These are phyloP conservation scores for Amia ocellicauda DNA, from an alignment of 2,113 vertebrate genomes.

Conservation along the genomic window DNA sequence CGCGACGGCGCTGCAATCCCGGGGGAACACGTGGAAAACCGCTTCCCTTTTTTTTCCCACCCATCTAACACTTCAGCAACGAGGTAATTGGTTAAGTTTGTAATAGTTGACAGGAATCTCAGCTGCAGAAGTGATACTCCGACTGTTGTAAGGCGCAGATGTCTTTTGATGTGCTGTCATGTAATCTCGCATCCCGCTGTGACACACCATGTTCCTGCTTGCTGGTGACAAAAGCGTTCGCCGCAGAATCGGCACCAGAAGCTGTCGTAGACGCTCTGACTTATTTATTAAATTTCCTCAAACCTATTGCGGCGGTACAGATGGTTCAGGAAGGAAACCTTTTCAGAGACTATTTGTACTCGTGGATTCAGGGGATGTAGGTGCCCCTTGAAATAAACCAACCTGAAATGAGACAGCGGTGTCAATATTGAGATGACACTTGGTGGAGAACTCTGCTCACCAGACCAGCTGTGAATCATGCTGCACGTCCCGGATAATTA, in stretches of 20 bases:
- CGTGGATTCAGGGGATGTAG: too few relatives aligned
- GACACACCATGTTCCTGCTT: conserved; percentile 1
- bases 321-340: too few relatives aligned
- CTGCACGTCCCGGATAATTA: too few relatives aligned
- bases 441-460: too few relatives aligned
- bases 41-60: too few relatives aligned
- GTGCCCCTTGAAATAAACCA: not conserved
- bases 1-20: conserved; percentile 63
- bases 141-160: not conserved
- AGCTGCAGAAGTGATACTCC: not conserved
- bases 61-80: too few relatives aligned
- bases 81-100: conserved; percentile 18
- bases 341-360: too few relatives aligned
- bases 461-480: too few relatives aligned
- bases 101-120: conserved; percentile 14
- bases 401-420: not conserved
- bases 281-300: too few relatives aligned
- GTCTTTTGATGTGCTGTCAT: conserved; percentile 14
- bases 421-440: not conserved
- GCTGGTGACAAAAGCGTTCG: conserved; percentile 2
- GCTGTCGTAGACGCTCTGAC: too few relatives aligned
- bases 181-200: not conserved
- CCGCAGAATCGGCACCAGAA: not conserved
- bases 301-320: too few relatives aligned
- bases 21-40: too few relatives aligned